These are phyloP conservation scores for Plagodis dolabraria DNA, from an alignment of 2,888 invertebrate genomes.

Conservation along the genomic window DNA sequence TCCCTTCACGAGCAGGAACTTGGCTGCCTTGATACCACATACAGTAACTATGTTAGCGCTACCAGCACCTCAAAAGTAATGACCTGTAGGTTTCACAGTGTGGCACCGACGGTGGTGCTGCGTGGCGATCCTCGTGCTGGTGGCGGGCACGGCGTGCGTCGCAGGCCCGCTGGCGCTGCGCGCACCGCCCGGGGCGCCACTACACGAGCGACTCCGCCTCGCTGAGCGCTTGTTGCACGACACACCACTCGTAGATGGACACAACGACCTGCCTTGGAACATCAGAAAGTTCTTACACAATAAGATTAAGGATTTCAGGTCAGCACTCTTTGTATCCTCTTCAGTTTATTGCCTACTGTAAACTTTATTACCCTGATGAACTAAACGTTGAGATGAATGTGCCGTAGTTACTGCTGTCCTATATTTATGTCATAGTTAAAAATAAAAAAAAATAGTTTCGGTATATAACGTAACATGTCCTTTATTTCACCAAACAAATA, in stretches of 20 bases:
- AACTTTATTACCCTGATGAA: neutral
- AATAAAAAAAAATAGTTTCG: no score
- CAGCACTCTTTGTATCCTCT: conserved; percentile 38
- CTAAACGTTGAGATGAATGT: no score
- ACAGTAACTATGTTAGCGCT: no score
- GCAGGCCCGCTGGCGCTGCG: conserved; percentile 92
- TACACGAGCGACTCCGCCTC: conserved; percentile 90
- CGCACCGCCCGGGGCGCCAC: conserved; percentile 90
- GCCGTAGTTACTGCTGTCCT: no score
- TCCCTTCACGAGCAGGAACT: no score
- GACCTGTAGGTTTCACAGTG: conserved; percentile 63
- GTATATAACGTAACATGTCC: no score
- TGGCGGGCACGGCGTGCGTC: conserved; percentile 92
- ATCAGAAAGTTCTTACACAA: conserved; percentile 95
- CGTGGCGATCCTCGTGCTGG: conserved; percentile 89
- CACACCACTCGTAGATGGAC: conserved; percentile 93
- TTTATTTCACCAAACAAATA: no score
- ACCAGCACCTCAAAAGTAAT: no score
- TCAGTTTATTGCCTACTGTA: neutral
- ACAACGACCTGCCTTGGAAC: conserved; percentile 96
- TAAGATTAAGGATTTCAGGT: conserved; percentile 93
- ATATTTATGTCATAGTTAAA: no score
- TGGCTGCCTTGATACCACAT: no score
- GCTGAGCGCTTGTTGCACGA: conserved; percentile 90
- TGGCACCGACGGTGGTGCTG: conserved; percentile 90